These are phyloP conservation scores for Actinernus sp. DNA, from an alignment of 92 coral and sea anemone species.

Conservation along the genomic window DNA sequence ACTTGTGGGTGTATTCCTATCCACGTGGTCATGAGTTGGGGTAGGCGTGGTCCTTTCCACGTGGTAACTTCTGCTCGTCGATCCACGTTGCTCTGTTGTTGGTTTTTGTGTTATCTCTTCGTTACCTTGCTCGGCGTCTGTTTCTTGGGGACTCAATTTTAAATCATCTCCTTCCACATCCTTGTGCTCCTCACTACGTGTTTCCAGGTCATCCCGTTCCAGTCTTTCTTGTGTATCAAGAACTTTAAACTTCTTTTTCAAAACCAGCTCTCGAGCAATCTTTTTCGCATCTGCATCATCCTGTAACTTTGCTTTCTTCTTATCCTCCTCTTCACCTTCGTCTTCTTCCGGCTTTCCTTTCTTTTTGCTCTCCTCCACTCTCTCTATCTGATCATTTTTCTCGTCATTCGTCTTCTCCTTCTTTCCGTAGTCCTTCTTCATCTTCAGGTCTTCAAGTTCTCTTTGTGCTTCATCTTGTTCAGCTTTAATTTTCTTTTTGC, in stretches of 20 bases:
- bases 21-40: conserved; percentile 1
- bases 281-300: too few relatives aligned
- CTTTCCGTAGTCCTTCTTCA: not conserved
- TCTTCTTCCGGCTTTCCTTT: not conserved
- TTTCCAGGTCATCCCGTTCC: too few relatives aligned
- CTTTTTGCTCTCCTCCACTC: not conserved
- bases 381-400: not conserved
- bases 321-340: not conserved
- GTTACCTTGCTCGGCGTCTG: not conserved
- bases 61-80: too few relatives aligned
- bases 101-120: not conserved
- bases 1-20: not conserved
- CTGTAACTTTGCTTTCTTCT: not conserved
- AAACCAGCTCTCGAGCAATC: too few relatives aligned
- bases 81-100: not conserved
- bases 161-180: too few relatives aligned
- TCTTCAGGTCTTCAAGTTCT: not conserved
- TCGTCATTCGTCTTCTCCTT: not conserved
- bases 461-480: not conserved
- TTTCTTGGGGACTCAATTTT: too few relatives aligned
- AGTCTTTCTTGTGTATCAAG: too few relatives aligned
- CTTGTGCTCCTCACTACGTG: too few relatives aligned
- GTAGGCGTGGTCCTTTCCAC: too few relatives aligned
- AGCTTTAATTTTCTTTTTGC: not conserved
- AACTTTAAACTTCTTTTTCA: too few relatives aligned